Evolutionary conservation across 2,113 vertebrate genomes (phyloP).

Genomic region (Ceyx margarethae): DNA sequence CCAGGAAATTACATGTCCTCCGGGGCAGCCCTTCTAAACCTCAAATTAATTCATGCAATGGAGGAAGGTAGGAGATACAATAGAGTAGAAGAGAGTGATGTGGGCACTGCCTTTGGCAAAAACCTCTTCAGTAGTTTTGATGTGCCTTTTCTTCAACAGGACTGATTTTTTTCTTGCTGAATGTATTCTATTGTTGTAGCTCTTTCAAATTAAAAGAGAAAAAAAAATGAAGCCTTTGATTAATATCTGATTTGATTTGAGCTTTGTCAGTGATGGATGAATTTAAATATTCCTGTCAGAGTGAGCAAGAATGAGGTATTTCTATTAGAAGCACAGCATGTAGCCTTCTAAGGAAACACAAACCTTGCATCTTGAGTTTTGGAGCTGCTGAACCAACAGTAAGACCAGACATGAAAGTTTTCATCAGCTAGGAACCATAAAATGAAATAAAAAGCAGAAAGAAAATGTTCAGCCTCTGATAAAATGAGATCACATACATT

Average conservation of each 20-base stretch:
- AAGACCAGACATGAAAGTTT: not conserved
- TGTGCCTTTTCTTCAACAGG: not conserved
- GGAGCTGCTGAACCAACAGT: conserved; percentile 25
- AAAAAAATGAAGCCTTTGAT: conserved; percentile 42
- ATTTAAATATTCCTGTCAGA: conserved; percentile 71
- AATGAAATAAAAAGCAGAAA: conserved; percentile 42
- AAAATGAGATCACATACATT: not conserved
- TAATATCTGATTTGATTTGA: conserved; percentile 69
- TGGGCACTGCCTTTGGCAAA: conserved; percentile 9
- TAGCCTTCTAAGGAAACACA: conserved; percentile 5
- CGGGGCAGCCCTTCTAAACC: not conserved
- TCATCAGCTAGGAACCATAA: conserved; percentile 9
- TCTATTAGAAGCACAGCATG: conserved; percentile 38
- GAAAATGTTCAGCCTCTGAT: not conserved
- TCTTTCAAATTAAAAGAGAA: conserved; percentile 63
- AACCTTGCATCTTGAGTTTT: conserved; percentile 32
- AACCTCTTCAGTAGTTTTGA: not conserved
- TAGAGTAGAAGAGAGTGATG: not conserved
- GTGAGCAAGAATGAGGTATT: conserved; percentile 36
- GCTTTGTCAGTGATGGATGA: conserved; percentile 58
- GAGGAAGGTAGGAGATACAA: not conserved
- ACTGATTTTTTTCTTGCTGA: conserved; percentile 35
- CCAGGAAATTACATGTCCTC: not conserved
- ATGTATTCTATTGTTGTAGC: conserved; percentile 57
- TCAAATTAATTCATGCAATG: not conserved